Evolutionary conservation across 2,888 invertebrate genomes (phyloP).

Genomic region (Agelastica alni): DNA sequence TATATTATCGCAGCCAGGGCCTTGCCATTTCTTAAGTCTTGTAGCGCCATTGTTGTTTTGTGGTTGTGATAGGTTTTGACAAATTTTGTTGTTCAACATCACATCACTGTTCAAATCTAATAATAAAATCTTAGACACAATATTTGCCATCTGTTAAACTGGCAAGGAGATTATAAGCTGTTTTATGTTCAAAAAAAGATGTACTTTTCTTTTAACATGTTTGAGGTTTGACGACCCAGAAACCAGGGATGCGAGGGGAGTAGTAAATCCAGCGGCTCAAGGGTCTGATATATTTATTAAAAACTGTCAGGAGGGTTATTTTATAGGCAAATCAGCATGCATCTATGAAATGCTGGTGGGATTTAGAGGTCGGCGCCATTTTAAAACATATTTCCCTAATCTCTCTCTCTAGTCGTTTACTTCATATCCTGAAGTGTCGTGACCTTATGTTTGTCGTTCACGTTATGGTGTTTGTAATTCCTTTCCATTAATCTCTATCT

Average conservation of each 20-base stretch:
- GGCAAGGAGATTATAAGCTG: conserved; percentile 19
- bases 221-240: conserved; percentile 27
- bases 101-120: conserved; percentile 18
- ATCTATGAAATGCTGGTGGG: conserved; percentile 14
- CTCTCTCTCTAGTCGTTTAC: background rate
- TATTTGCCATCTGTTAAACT: conserved; percentile 18
- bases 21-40: too few relatives aligned
- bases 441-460: too few relatives aligned
- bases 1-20: too few relatives aligned
- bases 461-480: too few relatives aligned
- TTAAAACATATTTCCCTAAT: conserved; percentile 19
- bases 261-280: conserved; percentile 15
- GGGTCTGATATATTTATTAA: conserved; percentile 21
- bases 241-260: conserved; percentile 15
- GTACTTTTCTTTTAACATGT: conserved; percentile 17
- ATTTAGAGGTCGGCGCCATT: conserved; percentile 19
- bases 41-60: too few relatives aligned
- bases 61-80: too few relatives aligned
- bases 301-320: conserved; percentile 13
- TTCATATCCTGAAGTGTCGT: too few relatives aligned
- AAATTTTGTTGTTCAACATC: too few relatives aligned
- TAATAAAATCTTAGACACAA: conserved; percentile 17
- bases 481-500: too few relatives aligned
- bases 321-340: conserved; percentile 13
- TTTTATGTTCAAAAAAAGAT: conserved; percentile 19